Evolutionary conservation across 2,888 invertebrate species (phyloP).

Genomic region (Tillus elongatus): DNA sequence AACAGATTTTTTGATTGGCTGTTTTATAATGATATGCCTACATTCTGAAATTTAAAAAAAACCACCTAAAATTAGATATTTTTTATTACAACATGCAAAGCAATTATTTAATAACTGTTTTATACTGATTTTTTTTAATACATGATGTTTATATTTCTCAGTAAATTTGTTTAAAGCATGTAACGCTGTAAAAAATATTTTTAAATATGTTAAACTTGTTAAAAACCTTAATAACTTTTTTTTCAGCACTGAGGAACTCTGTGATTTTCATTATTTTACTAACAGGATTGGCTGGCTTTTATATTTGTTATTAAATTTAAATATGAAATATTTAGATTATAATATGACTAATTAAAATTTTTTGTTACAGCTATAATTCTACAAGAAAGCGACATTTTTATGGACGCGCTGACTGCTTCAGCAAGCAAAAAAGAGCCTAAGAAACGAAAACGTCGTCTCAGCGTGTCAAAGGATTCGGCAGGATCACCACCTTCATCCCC

Average conservation of each 20-base stretch:
- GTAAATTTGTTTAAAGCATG: too few species aligned
- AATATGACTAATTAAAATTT: slow-evolving; percentile 5
- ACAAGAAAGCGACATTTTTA: slow-evolving; percentile 88
- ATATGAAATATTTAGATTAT: not conserved
- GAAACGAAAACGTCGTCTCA: slow-evolving; percentile 68
- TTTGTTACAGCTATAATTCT: slow-evolving; percentile 58
- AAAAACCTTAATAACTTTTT: too few species aligned
- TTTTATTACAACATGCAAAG: too few species aligned
- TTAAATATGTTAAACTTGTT: too few species aligned
- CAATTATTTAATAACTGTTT: too few species aligned
- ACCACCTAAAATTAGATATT: too few species aligned
- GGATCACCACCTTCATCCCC: slow-evolving; percentile 49
- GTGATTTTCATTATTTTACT: slow-evolving; percentile 5
- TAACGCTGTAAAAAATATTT: too few species aligned
- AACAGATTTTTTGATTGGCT: too few species aligned
- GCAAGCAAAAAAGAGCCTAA: slow-evolving; percentile 67
- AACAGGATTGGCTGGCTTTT: slow-evolving; percentile 3
- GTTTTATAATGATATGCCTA: too few species aligned
- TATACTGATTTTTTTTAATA: too few species aligned
- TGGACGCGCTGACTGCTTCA: slow-evolving; percentile 79
- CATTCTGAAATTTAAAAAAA: too few species aligned
- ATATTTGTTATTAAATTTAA: slow-evolving; percentile 4
- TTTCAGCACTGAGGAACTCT: slow-evolving; percentile 7
- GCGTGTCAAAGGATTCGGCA: slow-evolving; percentile 55
- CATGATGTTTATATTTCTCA: too few species aligned